Evolutionary conservation across 2,113 vertebrate species (phyloP), one percentile per base, ranked within the genome.

Genomic region (Pygoscelis adeliae): DNA sequence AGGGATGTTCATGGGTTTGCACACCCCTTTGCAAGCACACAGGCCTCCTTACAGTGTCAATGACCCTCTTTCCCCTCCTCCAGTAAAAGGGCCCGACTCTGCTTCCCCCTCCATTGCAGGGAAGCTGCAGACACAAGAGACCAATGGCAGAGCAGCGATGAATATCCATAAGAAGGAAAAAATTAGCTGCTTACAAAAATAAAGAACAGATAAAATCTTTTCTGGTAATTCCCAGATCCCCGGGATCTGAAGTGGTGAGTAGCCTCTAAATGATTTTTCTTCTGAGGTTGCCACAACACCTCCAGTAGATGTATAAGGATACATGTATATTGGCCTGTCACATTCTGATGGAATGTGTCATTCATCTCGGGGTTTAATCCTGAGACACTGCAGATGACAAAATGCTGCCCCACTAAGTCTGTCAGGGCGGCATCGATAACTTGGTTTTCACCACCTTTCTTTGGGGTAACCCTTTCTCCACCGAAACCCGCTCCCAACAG

Each of bases 391-490:
- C 81, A 59, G 15, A 5, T 53, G 26, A 50, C 53, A 87, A 83
- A 89, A 66, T 3, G 2, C 50, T 84, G 67, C 32, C 25, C 34
- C 3, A 4, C 52, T 42, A 50, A 25, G 34, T 5, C n/a, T 73
- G 62, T 34, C 2, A 0, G 5, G 13, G 6, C 26, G 13, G 19
- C 46, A 25, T 5, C 1, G 0, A 5, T 29, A 47, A 29, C 17
- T 18, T 44, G 20, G 6, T 22, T 36, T 26, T 53, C 49, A 26
- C 7, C 53, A 34, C 20, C n/a, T 70, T 59, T n/a, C 44, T 22
- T 15, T 46, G 40, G 67, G 25, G 4, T 16, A 36, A 29, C 40
- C 19, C 29, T 46, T 62, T 72, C 58, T 55, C 53, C 65, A 25
- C 0, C 1, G 42, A 15, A 4, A 32, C 9, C 73, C 7, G 2